Conservation (phyloP, 2,113 vertebrate species). For the Eudyptes chrysolophus region DNA sequence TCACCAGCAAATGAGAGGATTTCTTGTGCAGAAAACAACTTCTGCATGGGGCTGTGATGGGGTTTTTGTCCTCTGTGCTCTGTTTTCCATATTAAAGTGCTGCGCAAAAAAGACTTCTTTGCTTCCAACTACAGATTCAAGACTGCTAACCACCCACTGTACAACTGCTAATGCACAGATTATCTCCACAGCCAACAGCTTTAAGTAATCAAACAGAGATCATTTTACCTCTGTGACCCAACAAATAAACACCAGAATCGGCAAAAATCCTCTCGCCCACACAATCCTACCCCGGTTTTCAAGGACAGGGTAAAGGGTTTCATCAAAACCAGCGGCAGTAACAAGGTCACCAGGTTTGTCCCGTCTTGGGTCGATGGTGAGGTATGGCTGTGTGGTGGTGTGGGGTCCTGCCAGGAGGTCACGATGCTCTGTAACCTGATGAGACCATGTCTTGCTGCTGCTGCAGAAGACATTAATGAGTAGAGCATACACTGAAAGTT, state of each 20-base stretch:
- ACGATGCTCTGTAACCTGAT: rapidly evolving
- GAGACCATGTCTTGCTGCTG: not conserved
- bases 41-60: not conserved
- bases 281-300: not conserved
- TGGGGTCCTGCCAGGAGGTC: not conserved
- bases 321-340: not conserved
- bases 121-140: not conserved
- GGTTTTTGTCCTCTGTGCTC: not conserved
- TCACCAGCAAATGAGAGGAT: not conserved
- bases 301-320: not conserved
- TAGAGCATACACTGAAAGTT: not conserved
- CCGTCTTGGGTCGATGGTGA: not conserved
- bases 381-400: rapidly evolving
- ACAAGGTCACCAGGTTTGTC: not conserved
- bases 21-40: not conserved
- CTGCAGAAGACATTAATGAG: not conserved
- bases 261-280: not conserved
- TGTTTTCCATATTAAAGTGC: not conserved
- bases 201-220: slow-evolving; percentile 61
- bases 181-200: slow-evolving; percentile 53
- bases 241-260: slow-evolving; percentile 34
- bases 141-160: not conserved
- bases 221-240: slow-evolving; percentile 48
- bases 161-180: slow-evolving; percentile 50
- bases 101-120: not conserved